Evolutionary conservation across 2,113 vertebrate species (phyloP).

Genomic region (Eulemur rufifrons): DNA sequence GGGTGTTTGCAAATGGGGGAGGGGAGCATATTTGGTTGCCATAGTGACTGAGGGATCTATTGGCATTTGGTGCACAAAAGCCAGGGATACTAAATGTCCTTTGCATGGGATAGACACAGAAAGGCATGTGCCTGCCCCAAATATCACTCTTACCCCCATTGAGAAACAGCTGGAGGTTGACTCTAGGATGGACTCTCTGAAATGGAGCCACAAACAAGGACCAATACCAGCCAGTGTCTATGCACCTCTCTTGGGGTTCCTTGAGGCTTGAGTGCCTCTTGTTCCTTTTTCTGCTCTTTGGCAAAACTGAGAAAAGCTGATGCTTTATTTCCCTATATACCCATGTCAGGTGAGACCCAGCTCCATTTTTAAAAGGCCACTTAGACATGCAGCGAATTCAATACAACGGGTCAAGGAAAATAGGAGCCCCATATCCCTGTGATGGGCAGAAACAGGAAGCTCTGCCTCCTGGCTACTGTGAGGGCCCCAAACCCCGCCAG

Average conservation of each 20-base stretch:
- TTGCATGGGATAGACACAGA: neutral
- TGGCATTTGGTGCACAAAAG: neutral
- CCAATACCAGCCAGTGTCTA: accelerated
- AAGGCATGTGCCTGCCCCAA: neutral
- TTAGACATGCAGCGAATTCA: neutral
- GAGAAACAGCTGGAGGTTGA: neutral
- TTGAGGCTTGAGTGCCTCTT: neutral
- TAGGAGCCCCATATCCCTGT: neutral
- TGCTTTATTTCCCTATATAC: neutral
- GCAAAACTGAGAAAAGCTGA: neutral
- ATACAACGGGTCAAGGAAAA: neutral
- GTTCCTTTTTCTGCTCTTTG: neutral
- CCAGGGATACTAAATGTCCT: neutral
- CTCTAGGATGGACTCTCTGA: neutral
- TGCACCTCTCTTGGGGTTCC: neutral
- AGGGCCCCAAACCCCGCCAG: neutral
- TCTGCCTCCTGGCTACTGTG: neutral
- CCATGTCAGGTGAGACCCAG: neutral
- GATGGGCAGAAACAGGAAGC: no score
- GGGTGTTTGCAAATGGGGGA: neutral
- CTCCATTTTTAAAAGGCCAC: neutral
- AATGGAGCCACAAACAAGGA: neutral
- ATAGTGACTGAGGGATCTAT: neutral
- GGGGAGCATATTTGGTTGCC: neutral
- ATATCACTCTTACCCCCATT: accelerated